Conservation (phyloP, 2,113 vertebrate species). For the Origma solitaria region DNA sequence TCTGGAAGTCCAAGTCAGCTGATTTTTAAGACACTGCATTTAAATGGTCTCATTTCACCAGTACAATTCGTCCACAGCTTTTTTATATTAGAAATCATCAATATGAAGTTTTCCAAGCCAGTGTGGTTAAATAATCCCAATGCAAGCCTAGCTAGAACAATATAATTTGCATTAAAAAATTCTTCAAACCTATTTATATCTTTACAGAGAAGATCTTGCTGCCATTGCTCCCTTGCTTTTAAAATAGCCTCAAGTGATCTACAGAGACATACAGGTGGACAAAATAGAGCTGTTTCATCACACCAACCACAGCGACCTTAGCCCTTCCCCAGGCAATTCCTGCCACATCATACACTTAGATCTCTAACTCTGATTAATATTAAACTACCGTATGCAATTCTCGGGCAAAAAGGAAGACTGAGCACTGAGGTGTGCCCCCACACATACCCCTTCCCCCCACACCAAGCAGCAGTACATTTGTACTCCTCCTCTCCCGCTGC, state of each 20-base stretch:
- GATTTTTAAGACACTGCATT: not conserved
- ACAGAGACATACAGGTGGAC: not conserved
- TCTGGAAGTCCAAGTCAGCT: not conserved
- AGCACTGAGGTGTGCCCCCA: not conserved
- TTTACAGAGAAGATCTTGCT: not conserved
- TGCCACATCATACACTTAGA: slow-evolving; percentile 48
- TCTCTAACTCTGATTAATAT: slow-evolving; percentile 31
- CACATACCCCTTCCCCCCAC: too few relatives aligned
- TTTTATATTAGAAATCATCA: not conserved
- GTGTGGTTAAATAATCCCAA: not conserved
- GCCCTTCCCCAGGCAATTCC: slow-evolving; percentile 45
- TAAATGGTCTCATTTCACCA: not conserved
- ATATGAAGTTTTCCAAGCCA: not conserved
- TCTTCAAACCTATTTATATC: not conserved
- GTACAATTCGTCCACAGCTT: not conserved
- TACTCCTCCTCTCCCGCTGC: not conserved
- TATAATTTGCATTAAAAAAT: not conserved
- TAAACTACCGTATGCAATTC: not conserved
- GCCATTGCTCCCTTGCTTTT: not conserved
- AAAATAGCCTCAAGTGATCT: slow-evolving; percentile 27
- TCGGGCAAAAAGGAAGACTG: not conserved
- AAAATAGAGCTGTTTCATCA: slow-evolving; percentile 38
- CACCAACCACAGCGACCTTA: slow-evolving; percentile 47
- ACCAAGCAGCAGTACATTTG: not conserved
- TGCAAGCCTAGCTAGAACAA: not conserved